Evolutionary conservation across 1,140 invertebrate genomes (phyloP), one percentile per base, ranked within the genome.

Genomic region (Caenorhabditis briggsae): DNA sequence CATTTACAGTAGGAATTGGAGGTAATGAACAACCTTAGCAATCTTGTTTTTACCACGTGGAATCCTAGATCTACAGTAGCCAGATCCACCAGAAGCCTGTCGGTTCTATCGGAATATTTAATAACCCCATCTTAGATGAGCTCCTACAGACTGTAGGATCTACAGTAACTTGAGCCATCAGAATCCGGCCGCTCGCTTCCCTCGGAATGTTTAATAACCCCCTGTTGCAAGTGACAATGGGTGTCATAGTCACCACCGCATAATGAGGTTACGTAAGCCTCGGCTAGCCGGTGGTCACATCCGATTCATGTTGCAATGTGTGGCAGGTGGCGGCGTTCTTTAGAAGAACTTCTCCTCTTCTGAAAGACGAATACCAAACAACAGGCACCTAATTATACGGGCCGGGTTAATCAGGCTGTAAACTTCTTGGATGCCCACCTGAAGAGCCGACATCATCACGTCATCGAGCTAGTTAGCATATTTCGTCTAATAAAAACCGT

Each of bases 301-400:
- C 70, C 46, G 70, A 78, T 50, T 50, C 70, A 46, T 78, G 70
- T 78, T 78, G 70, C 70, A 78, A 78, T 46, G 70, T 78, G 46
- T n/a, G 11, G n/a, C n/a, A n/a, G n/a, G 65, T 50, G 70, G 16
- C 46, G 70, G 43, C 18, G 16, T 14, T 33, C 33, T 33, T 33
- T 33, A 33, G 33, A n/a, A n/a, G n/a, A n/a, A n/a, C n/a, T n/a
- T n/a, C n/a, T n/a, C n/a, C n/a, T n/a, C 64, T 78, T 78, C 46
- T 50, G 20, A 78, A 78, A 78, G 70, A 48, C 2, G 70, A 78
- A 5, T n/a, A 78, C 70, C n/a, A 53, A 78, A 41, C 70, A 78
- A 53, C 70, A 78, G 70, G 7, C 70, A 78, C 70, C 46, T 78
- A 78, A 78, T 78, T 78, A 78, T 78, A 12, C 70, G 12, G 46